Evolutionary conservation across 2,113 vertebrate species (phyloP).

Genomic region (Garra rufa): DNA sequence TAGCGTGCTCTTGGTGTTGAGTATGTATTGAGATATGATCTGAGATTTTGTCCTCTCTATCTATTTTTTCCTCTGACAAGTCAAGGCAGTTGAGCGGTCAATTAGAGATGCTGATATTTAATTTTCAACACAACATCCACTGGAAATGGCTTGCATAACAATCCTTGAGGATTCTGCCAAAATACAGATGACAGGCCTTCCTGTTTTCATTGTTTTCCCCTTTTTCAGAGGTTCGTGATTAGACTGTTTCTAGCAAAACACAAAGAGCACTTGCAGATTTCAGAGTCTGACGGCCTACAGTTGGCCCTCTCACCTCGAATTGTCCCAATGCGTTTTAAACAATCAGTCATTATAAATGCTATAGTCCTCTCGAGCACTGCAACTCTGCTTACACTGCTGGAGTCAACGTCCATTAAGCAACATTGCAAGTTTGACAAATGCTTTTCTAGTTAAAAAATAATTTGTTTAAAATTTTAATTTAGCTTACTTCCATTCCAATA

Average conservation of each 20-base stretch:
- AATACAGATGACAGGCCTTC: constrained; percentile 31
- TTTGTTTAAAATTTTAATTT: neutral
- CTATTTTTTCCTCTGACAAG: neutral
- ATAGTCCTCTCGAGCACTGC: neutral
- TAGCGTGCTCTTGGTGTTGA: neutral
- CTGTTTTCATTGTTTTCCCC: constrained; percentile 27
- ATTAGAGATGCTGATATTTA: constrained; percentile 30
- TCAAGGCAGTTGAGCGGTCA: constrained; percentile 11
- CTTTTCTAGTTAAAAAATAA: neutral
- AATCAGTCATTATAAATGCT: neutral
- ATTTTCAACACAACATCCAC: constrained; percentile 19
- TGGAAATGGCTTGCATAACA: constrained; percentile 36
- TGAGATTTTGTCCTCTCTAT: neutral
- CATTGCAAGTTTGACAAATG: neutral
- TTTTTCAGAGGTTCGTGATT: neutral
- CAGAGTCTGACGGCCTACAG: neutral
- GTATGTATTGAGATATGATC: neutral
- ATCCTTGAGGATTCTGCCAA: constrained; percentile 28
- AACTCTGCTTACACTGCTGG: neutral
- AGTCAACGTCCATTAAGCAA: neutral
- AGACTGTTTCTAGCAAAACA: neutral
- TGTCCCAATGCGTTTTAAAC: neutral
- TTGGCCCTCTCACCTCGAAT: neutral
- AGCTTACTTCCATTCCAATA: neutral
- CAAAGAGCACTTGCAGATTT: constrained; percentile 14